These are phyloP conservation scores for Camelus dromedarius DNA, from an alignment of 2,113 vertebrate species.

Conservation along the genomic window DNA sequence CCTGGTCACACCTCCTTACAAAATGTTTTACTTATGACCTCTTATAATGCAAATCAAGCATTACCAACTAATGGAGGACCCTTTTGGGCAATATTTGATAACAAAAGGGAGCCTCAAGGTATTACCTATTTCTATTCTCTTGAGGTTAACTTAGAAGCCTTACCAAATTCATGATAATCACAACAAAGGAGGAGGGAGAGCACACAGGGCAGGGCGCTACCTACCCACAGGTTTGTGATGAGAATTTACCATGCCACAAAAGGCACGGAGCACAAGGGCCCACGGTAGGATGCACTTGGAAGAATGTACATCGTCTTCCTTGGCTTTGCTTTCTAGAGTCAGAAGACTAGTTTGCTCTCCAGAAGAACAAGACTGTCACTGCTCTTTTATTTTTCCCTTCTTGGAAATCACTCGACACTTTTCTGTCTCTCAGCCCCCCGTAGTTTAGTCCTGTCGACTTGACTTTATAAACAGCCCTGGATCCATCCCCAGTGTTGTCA, in stretches of 20 bases:
- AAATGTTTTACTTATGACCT: not conserved
- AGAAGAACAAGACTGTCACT: not conserved
- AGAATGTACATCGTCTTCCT: not conserved
- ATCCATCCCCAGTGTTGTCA: too few species aligned
- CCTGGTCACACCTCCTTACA: not conserved
- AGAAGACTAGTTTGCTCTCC: not conserved
- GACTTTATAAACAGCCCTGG: not conserved
- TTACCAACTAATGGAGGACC: not conserved
- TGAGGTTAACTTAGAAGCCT: not conserved
- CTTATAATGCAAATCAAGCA: not conserved
- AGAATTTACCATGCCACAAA: not conserved
- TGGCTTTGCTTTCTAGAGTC: not conserved
- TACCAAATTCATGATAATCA: not conserved
- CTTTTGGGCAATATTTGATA: not conserved
- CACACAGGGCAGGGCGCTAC: too few species aligned
- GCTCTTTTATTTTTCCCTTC: not conserved
- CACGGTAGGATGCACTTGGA: not conserved
- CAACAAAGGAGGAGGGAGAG: not conserved
- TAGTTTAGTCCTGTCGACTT: not conserved
- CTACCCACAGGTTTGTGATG: not conserved
- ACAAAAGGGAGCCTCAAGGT: not conserved
- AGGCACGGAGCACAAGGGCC: not conserved
- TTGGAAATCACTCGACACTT: not conserved
- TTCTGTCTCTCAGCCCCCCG: not conserved
- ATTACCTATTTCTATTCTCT: not conserved